Base-by-base conservation (phyloP, 2,113 vertebrate genomes). In the Chloroceryle aenea region DNA sequence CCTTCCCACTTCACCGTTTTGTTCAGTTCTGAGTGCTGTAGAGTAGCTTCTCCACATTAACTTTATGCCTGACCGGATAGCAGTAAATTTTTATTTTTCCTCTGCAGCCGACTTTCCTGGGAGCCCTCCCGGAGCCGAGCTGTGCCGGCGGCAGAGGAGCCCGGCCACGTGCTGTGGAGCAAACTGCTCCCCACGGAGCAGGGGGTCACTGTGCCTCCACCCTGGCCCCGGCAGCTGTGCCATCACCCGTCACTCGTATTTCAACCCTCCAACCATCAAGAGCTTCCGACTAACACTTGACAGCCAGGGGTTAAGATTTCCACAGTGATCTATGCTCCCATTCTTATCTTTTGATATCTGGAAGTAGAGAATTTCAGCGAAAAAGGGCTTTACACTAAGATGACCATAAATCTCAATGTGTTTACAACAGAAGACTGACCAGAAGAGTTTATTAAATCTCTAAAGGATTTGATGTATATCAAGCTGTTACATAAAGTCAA, bases 401-500 rank as follows among this genome's bases (percentile, higher is more conserved):
- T 83, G 88, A 89, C 97, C 97, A 97, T 98, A 98, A 98, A 98
- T 98, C 97, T 98, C 97, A 92, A 95, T 96, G 97, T 98, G 98
- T 98, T 98, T 98, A 98, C 98, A 98, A 97, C 97, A 96, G 97
- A 90, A 97, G 98, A 98, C 97, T 98, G 98, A 98, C 98, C 98
- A 98, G 97, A 98, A 95, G 97, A 98, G 98, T 98, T 98, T 98
- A 98, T 98, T 98, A 98, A 98, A 98, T 98, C 97, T 92, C 94
- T 92, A 96, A 97, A 97, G 97, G 97, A 97, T 98, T 98, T 98
- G 98, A 98, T 98, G 97, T 98, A 98, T 98, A 98, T 98, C 98
- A 98, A 98, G 97, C 90, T 90, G 97, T 97, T 98, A 98, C 98
- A 98, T 98, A 98, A 98, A 98, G 98, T 98, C 98, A 98, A 98